phyloP scores from a whole-genome alignment of 2,797 vertebrate genomes.

The Pogonophryne albipinna region DNA sequence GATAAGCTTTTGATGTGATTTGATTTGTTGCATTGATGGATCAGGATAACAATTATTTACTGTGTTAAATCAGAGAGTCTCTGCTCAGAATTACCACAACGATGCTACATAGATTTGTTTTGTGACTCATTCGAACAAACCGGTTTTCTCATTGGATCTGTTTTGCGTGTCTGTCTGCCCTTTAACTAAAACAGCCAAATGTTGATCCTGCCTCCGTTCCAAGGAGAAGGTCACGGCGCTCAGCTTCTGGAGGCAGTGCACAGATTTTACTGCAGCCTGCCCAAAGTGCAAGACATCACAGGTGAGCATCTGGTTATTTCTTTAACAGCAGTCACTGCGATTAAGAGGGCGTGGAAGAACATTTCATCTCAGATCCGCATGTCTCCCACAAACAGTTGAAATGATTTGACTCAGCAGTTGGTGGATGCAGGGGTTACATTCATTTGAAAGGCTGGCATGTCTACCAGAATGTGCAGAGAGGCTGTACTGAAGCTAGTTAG shows the following conservation, averaged over 20 bases:
- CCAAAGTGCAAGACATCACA: constrained; percentile 97
- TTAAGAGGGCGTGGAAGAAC: constrained; percentile 11
- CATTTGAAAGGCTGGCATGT: constrained; percentile 51
- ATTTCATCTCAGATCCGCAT: constrained; percentile 31
- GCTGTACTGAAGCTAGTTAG: constrained; percentile 59
- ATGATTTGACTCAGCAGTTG: constrained; percentile 47
- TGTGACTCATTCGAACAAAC: constrained; percentile 38
- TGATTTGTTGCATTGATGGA: constrained; percentile 70
- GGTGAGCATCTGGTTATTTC: constrained; percentile 79
- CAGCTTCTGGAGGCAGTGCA: constrained; percentile 98
- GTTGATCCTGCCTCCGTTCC: constrained; percentile 96
- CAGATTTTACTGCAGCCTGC: constrained; percentile 91
- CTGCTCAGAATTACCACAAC: constrained; percentile 32
- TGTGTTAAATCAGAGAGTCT: constrained; percentile 57
- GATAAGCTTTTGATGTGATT: constrained; percentile 76
- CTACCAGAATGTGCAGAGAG: constrained; percentile 36
- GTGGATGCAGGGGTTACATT: constrained; percentile 48
- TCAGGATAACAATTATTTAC: constrained; percentile 63
- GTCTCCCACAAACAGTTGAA: constrained; percentile 36
- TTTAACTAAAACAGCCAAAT: constrained; percentile 91
- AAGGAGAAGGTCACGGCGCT: constrained; percentile 98
- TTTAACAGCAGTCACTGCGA: constrained; percentile 10
- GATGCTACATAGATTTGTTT: constrained; percentile 23
- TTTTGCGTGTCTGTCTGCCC: constrained; percentile 47
- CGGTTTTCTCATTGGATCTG: constrained; percentile 42